Evolutionary conservation across 2,888 invertebrate genomes (phyloP).

Genomic region (Bombylius discolor): DNA sequence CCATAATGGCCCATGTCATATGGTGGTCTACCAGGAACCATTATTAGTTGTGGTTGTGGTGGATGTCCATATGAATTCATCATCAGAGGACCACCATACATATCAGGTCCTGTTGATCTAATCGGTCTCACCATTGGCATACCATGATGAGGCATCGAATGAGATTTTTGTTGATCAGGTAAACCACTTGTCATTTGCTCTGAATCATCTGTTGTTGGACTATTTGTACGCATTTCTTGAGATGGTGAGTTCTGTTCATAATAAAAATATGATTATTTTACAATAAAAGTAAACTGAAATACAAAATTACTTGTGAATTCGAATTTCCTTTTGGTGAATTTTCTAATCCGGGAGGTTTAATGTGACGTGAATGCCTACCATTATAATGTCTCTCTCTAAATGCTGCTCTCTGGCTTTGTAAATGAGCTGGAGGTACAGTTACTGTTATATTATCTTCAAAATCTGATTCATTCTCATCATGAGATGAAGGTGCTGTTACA

Average conservation of each 20-base stretch:
- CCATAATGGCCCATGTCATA: constrained; percentile 11
- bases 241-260: background rate
- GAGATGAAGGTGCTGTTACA: constrained; percentile 13
- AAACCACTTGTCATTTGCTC: constrained; percentile 15
- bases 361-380: constrained; percentile 17
- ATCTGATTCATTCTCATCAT: constrained; percentile 39
- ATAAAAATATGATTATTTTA: background rate
- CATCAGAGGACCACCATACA: constrained; percentile 6
- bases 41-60: constrained; percentile 8
- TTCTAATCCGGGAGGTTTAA: constrained; percentile 40
- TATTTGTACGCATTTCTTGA: constrained; percentile 52
- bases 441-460: constrained; percentile 48
- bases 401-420: constrained; percentile 17
- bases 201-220: constrained; percentile 56
- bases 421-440: constrained; percentile 39
- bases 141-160: constrained; percentile 11
- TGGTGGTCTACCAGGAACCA: constrained; percentile 9
- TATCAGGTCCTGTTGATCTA: constrained; percentile 8
- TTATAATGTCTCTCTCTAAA: constrained; percentile 17
- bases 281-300: background rate
- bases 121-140: constrained; percentile 1
- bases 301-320: constrained; percentile 1
- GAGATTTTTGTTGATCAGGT: constrained; percentile 14
- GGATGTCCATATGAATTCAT: constrained; percentile 8
- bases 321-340: constrained; percentile 20